Percentiles rank a stretch among this genome's conserved stretches.
Conservation (phyloP, 2,113 vertebrate genomes). For the Bos indicus region DNA sequence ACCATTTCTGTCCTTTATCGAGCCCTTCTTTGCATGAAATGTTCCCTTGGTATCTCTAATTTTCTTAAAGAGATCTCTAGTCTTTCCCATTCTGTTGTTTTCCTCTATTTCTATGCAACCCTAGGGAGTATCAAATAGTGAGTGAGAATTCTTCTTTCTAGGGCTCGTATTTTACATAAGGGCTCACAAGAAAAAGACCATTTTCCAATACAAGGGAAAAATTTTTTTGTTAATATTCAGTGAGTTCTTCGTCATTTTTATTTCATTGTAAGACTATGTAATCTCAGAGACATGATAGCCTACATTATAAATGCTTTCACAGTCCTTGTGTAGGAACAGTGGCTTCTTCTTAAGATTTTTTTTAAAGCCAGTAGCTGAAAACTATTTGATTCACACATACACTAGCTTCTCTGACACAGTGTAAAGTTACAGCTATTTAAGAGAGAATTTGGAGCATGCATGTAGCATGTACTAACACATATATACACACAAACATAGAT, state of each 20-base stretch:
- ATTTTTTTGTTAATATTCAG: neutral
- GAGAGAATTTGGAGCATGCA: neutral
- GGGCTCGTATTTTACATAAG: neutral
- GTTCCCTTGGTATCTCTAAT: too few relatives aligned
- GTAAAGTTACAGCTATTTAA: neutral
- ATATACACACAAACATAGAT: neutral
- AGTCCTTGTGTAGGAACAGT: neutral
- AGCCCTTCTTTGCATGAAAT: too few relatives aligned
- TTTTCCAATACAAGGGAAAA: neutral
- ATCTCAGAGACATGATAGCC: neutral
- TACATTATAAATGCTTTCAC: neutral
- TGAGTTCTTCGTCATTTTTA: neutral
- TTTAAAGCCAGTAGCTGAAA: neutral
- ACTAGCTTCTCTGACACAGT: neutral
- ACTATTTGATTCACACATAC: constrained; percentile 7
- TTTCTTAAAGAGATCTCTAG: too few relatives aligned
- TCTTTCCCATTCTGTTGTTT: too few relatives aligned
- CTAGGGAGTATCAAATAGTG: too few relatives aligned
- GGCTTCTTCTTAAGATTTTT: neutral
- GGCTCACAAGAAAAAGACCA: neutral
- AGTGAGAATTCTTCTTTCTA: neutral
- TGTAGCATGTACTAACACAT: neutral
- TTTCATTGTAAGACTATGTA: neutral
- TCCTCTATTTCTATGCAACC: too few relatives aligned
- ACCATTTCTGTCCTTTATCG: too few relatives aligned